phyloP scores from a whole-genome alignment of 2,113 vertebrate species.

The Sapayoa aenigma region DNA sequence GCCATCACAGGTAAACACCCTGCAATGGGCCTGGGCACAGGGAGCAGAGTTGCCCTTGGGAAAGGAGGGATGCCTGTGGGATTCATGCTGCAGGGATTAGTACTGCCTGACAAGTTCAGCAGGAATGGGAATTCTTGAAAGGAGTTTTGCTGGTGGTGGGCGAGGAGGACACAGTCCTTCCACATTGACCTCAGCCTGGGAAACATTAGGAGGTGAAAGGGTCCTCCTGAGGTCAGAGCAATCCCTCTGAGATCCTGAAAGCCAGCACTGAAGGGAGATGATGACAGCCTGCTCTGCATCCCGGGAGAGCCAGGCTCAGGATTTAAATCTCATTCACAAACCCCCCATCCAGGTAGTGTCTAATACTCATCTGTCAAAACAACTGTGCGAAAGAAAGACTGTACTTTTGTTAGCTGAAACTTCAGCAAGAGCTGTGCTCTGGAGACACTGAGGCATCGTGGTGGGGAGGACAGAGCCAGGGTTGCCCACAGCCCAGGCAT shows the following conservation, averaged over 20 bases:
- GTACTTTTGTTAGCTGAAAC: neutral
- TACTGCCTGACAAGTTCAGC: accelerated
- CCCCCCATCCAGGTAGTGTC: neutral
- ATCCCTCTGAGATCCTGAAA: neutral
- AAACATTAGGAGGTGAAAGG: neutral
- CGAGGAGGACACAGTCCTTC: neutral
- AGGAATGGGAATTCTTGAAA: neutral
- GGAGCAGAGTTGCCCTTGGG: neutral
- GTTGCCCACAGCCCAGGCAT: neutral
- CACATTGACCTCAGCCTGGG: neutral
- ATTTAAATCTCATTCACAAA: neutral
- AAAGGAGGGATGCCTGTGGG: neutral
- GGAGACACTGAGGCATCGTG: too few species aligned
- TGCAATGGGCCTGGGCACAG: neutral
- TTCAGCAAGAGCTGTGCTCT: neutral
- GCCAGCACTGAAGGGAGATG: neutral
- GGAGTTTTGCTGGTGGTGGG: neutral
- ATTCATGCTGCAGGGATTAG: neutral
- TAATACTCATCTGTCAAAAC: neutral
- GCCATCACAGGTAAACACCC: neutral
- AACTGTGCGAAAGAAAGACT: neutral
- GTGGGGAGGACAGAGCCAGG: neutral
- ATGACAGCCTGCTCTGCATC: neutral
- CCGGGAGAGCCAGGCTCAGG: neutral
- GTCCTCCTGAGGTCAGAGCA: neutral